Evolutionary conservation across 92 coral and sea anemone species (phyloP).

Genomic region (Epizoanthus ramosus): DNA sequence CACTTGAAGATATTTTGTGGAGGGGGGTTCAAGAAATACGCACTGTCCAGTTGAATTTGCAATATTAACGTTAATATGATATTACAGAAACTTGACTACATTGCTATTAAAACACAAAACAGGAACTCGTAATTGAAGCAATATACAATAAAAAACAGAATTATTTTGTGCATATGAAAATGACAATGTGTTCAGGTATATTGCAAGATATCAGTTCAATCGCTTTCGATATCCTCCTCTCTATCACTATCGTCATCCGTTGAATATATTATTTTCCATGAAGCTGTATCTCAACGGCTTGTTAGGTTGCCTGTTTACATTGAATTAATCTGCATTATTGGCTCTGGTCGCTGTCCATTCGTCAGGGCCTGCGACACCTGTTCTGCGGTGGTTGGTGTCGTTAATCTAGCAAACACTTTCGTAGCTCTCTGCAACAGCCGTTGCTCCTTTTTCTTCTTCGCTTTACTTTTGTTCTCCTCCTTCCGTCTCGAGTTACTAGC

Average conservation of each 20-base stretch:
- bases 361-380: constrained; percentile 15
- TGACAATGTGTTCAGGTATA: no score
- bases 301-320: not conserved
- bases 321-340: not conserved
- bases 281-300: not conserved
- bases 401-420: not conserved
- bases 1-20: not conserved
- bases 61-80: not conserved
- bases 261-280: not conserved
- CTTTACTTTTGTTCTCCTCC: constrained; percentile 10
- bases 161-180: no score
- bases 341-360: not conserved
- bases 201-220: no score
- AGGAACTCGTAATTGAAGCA: no score
- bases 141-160: no score
- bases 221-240: no score
- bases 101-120: no score
- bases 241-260: no score
- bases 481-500: constrained; percentile 26
- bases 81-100: no score
- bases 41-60: not conserved
- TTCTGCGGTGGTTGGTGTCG: constrained; percentile 12
- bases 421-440: not conserved
- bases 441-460: constrained; percentile 17
- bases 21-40: not conserved